A percentile compares a stretch with the other conserved stretches of the same genome.
These are phyloP conservation scores for Epinotia nisella DNA, from an alignment of 2,888 invertebrate species.

Conservation along the genomic window DNA sequence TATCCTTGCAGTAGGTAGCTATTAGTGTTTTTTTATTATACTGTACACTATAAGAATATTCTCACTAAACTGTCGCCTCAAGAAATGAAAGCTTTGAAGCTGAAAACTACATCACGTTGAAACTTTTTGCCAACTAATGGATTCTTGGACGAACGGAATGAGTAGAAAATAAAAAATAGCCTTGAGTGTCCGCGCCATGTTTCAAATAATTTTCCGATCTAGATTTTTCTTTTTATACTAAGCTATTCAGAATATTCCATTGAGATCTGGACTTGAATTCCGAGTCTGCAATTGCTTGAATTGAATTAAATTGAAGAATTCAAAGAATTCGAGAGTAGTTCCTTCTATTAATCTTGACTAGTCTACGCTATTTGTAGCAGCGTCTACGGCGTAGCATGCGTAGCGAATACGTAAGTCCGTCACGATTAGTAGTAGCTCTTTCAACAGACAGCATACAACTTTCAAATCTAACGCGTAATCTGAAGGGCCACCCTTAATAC, in stretches of 20 bases:
- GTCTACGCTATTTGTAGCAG: conserved; percentile 22
- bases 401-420: conserved; percentile 9
- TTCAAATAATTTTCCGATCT: conserved; percentile 54
- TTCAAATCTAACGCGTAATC: not conserved
- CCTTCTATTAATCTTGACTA: conserved; percentile 14
- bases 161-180: conserved; percentile 49
- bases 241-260: conserved; percentile 37
- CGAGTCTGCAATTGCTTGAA: conserved; percentile 21
- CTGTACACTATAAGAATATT: not conserved
- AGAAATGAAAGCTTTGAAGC: conserved; percentile 58
- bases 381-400: conserved; percentile 36
- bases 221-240: conserved; percentile 48
- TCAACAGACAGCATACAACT: not conserved
- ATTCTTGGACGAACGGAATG: conserved; percentile 58
- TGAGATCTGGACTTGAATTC: conserved; percentile 28
- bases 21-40: not conserved
- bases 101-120: conserved; percentile 60
- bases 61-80: conserved; percentile 50
- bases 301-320: conserved; percentile 27
- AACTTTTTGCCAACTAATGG: conserved; percentile 65
- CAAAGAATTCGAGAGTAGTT: conserved; percentile 10
- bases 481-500: no score
- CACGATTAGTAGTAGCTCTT: not conserved
- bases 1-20: no score
- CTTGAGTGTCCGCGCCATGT: conserved; percentile 52